Percentiles rank a stretch among this genome's conserved stretches.
These are phyloP conservation scores for Gymnoscopelus braueri DNA, from an alignment of 2,797 vertebrate species.

Conservation along the genomic window DNA sequence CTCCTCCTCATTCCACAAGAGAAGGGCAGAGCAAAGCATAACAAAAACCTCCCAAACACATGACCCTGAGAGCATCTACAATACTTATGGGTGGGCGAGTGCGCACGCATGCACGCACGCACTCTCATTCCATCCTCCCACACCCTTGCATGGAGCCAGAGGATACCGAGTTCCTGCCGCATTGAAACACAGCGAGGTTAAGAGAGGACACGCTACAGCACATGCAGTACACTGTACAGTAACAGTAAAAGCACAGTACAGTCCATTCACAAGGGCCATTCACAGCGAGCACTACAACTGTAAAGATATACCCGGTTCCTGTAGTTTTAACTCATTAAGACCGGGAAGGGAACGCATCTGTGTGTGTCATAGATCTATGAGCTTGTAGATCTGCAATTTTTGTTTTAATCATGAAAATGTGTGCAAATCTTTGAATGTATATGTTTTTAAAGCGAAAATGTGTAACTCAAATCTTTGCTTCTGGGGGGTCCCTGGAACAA, in stretches of 20 bases:
- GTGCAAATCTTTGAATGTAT: too few species aligned
- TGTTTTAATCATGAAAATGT: too few species aligned
- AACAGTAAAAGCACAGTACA: neutral
- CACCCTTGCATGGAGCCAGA: neutral
- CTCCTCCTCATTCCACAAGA: constrained; percentile 3
- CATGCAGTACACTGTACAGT: neutral
- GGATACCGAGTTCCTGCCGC: neutral
- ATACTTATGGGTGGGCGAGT: neutral
- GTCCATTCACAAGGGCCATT: neutral
- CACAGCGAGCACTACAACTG: too few species aligned
- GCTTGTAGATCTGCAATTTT: too few species aligned
- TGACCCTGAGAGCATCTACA: neutral
- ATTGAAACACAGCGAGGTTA: neutral
- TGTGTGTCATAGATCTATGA: too few species aligned
- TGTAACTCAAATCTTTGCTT: too few species aligned
- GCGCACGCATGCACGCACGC: neutral
- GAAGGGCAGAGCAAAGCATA: constrained; percentile 1
- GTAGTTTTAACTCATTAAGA: too few species aligned
- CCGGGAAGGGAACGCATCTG: too few species aligned
- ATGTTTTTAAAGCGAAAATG: too few species aligned
- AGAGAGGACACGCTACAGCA: neutral
- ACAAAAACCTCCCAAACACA: neutral
- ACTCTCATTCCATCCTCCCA: constrained; percentile 1
- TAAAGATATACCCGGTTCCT: too few species aligned
- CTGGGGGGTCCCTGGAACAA: too few species aligned